Evolutionary conservation across 1,140 invertebrate genomes (phyloP).

Genomic region (Tetranychus cinnabarinus): DNA sequence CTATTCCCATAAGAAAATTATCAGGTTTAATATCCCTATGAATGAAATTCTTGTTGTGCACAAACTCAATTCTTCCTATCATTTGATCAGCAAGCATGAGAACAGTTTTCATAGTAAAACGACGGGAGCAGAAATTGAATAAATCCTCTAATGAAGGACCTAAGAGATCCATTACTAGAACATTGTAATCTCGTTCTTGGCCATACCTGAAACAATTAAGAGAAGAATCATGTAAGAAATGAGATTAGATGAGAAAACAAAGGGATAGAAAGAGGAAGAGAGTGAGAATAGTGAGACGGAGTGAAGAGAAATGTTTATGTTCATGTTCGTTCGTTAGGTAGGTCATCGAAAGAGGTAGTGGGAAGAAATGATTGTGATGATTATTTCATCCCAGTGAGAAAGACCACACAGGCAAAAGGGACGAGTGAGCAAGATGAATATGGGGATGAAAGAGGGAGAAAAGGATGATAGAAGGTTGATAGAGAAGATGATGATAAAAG

Average conservation of each 20-base stretch:
- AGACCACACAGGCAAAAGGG: not conserved
- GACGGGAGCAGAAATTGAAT: slow-evolving; percentile 84
- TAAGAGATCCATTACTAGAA: slow-evolving; percentile 84
- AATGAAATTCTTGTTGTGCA: slow-evolving; percentile 39
- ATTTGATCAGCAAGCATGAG: slow-evolving; percentile 84
- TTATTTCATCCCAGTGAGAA: too few species aligned
- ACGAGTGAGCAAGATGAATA: not conserved
- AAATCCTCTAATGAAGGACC: slow-evolving; percentile 87
- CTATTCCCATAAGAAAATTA: slow-evolving; percentile 28
- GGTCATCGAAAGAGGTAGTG: too few species aligned
- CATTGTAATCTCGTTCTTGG: slow-evolving; percentile 77
- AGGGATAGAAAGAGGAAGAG: not conserved
- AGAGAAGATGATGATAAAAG: not conserved
- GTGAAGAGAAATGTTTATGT: too few species aligned
- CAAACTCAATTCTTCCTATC: slow-evolving; percentile 34
- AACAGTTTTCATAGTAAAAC: slow-evolving; percentile 92
- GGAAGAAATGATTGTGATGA: too few species aligned
- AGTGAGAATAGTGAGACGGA: not conserved
- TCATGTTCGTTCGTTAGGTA: too few species aligned
- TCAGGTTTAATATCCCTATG: slow-evolving; percentile 29
- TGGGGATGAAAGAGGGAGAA: not conserved
- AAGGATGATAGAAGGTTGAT: not conserved
- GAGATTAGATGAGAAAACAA: not conserved
- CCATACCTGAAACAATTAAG: slow-evolving; percentile 46
- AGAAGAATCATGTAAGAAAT: not conserved